Evolutionary conservation across 2,888 invertebrate genomes (phyloP), one percentile per base, ranked within the genome.

Genomic region (Miltochrista miniata): DNA sequence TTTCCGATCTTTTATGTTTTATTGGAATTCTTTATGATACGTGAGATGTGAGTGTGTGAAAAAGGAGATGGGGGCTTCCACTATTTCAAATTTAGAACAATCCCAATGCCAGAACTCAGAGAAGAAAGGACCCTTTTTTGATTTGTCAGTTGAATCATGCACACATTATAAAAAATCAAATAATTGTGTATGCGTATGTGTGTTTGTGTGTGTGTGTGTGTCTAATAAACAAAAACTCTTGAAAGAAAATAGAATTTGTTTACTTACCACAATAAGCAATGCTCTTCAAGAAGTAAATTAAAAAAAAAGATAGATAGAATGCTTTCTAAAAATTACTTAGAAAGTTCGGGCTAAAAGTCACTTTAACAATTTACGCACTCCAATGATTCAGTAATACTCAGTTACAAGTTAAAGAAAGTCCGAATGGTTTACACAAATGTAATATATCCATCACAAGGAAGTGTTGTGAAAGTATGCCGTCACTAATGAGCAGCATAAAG

Each of bases 381-480:
- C 11, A 41, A 31, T 31, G n/a, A 33, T 15, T n/a, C 11, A 33
- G n/a, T 31, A 42, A 33, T n/a, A 31, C n/a, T 11, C n/a, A 8
- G 7, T 31, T 31, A 33, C 31, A 31, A 41, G 30, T 30, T 13
- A 34, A 43, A 34, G 43, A 43, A 43, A 43, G 43, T 34, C 10
- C 7, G 36, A 34, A 48, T 31, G 24, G 5, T 38, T 15, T 43
- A 12, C 31, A 12, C 18, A 37, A 34, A 38, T 15, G 36, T 29
- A 33, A 34, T 9, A 11, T 18, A 30, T 7, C 18, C 2, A 12
- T 34, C 7, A 38, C 39, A 43, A 56, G 65, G 65, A 67, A 72
- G 58, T 67, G 60, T 45, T 50, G 68, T 61, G 79, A 82, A 83
- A 83, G 83, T 83, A 62, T 74, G 74, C 65, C 72, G 60, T 57